phyloP scores from a whole-genome alignment of 2,113 vertebrate genomes.

The Malaclemys terrapin region DNA sequence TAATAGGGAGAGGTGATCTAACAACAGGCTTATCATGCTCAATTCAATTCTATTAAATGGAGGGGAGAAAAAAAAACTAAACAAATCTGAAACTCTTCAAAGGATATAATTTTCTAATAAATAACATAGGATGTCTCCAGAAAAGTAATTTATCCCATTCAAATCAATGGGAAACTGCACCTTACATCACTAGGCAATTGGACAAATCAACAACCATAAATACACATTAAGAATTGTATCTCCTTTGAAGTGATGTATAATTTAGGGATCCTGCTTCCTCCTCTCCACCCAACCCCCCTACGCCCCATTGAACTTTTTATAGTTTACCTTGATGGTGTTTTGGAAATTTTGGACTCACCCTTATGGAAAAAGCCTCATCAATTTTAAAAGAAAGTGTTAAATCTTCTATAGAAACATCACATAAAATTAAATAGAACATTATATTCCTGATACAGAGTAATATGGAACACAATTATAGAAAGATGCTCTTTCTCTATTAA shows the following conservation, averaged over 20 bases:
- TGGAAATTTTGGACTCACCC: not conserved
- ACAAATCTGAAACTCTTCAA: not conserved
- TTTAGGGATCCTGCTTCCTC: rapidly evolving
- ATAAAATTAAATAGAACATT: not conserved
- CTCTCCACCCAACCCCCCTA: not conserved
- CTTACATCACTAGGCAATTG: not conserved
- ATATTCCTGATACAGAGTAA: not conserved
- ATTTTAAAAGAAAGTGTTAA: not conserved
- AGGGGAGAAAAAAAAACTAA: not conserved
- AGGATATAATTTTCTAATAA: not conserved
- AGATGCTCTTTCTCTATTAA: conserved; percentile 23
- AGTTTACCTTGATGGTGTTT: not conserved
- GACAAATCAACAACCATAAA: not conserved
- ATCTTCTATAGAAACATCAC: not conserved
- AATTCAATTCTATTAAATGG: not conserved
- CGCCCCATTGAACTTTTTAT: not conserved
- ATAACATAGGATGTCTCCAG: not conserved
- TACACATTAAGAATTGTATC: not conserved
- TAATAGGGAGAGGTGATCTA: not conserved
- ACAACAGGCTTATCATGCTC: not conserved
- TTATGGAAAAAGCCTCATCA: not conserved
- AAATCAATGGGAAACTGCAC: not conserved
- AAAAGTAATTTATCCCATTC: not conserved
- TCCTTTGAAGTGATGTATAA: not conserved
- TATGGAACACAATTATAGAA: not conserved